Conservation (phyloP, 37 sponge, comb jelly and placozoan genomes). For the Mnemiopsis leidyi region DNA sequence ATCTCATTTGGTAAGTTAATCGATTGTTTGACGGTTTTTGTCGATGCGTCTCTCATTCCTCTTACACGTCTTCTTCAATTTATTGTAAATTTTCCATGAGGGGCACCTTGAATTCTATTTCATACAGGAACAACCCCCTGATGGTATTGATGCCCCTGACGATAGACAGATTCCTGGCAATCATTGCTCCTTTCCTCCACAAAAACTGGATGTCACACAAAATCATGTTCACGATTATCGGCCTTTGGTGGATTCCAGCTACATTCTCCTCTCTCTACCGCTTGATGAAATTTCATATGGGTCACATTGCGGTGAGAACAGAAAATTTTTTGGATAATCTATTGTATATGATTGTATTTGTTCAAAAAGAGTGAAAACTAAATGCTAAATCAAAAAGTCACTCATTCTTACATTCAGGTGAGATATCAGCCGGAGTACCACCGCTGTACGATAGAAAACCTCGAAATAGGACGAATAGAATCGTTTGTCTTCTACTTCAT, state of each 20-base stretch:
- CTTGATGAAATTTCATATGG: neutral
- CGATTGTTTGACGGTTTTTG: neutral
- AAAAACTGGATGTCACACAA: neutral
- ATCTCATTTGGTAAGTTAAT: neutral
- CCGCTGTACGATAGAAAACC: neutral
- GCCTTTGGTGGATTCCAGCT: neutral
- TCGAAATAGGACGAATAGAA: neutral
- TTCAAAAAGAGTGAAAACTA: neutral
- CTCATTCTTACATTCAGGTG: too few relatives aligned
- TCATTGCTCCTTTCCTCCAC: neutral
- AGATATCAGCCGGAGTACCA: neutral
- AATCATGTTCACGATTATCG: neutral
- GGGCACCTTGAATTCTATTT: neutral
- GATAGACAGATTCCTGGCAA: neutral
- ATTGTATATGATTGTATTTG: neutral
- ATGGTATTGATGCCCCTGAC: neutral
- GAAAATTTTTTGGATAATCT: too few relatives aligned
- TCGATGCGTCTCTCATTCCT: too few relatives aligned
- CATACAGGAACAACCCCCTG: conserved; percentile 9
- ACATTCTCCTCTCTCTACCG: neutral
- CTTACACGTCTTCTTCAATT: too few relatives aligned
- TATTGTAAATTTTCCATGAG: too few relatives aligned
- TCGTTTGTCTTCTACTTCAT: neutral
- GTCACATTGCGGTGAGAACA: neutral
- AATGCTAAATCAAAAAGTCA: too few relatives aligned